A percentile compares a stretch with the other conserved stretches of the same genome.
Conservation (phyloP, 1,140 invertebrate species). For the Wiebesia pumilae region DNA sequence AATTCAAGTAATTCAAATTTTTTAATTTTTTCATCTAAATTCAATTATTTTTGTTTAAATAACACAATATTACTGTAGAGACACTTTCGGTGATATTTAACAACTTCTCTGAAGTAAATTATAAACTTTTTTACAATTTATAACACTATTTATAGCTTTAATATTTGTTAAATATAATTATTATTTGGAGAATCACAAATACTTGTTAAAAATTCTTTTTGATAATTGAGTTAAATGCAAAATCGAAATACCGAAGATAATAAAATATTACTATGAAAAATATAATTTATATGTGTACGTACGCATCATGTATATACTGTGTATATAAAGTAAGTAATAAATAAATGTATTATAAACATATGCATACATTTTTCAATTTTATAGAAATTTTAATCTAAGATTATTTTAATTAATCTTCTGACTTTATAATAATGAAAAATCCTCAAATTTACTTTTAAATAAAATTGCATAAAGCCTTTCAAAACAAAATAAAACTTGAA, state of each 20-base stretch:
- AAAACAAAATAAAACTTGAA: too few relatives aligned
- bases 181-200: neutral
- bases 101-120: neutral
- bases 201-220: neutral
- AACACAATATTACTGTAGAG: constrained; percentile 13
- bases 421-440: too few relatives aligned
- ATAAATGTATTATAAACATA: neutral
- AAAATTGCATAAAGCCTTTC: too few relatives aligned
- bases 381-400: too few relatives aligned
- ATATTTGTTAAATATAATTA: neutral
- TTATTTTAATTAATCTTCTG: too few relatives aligned
- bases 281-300: neutral
- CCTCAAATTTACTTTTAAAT: too few relatives aligned
- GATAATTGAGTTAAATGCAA: neutral
- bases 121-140: neutral
- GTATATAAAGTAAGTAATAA: neutral
- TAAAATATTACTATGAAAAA: neutral
- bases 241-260: neutral
- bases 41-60: constrained; percentile 8
- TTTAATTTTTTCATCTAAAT: neutral
- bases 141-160: neutral
- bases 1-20: constrained; percentile 17
- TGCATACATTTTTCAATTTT: neutral
- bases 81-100: constrained; percentile 32
- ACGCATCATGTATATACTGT: neutral